phyloP scores from a whole-genome alignment of 2,797 vertebrate genomes.

The Cynopterus sphinx region DNA sequence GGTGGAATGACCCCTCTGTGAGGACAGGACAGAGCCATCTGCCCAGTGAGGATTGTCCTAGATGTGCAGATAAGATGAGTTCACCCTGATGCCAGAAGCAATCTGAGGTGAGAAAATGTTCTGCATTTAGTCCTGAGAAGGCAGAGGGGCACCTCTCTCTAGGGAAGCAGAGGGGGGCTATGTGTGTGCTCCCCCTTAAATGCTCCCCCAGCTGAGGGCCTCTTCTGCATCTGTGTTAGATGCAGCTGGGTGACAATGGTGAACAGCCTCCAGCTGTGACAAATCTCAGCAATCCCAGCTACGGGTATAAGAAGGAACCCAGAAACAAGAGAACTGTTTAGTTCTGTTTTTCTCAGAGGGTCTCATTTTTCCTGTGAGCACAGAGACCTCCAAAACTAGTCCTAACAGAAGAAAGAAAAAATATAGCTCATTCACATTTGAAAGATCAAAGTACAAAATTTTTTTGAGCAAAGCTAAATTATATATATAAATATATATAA shows the following conservation, averaged over 20 bases:
- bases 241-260: background rate
- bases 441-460: background rate
- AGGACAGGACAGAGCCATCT: background rate
- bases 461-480: background rate
- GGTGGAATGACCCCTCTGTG: background rate
- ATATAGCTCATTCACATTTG: background rate
- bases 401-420: background rate
- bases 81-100: background rate
- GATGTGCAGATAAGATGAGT: background rate
- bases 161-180: background rate
- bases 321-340: background rate
- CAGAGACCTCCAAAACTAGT: background rate
- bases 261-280: background rate
- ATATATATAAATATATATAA: background rate
- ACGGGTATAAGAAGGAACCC: background rate
- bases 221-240: background rate
- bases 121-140: background rate
- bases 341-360: conserved; percentile 41
- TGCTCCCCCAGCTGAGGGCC: background rate
- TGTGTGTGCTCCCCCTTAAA: background rate
- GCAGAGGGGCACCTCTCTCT: background rate
- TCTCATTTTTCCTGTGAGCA: conserved; percentile 27
- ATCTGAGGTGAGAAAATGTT: background rate
- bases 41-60: background rate
- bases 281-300: background rate